Evolutionary conservation across 35 echinoderm and acorn worm genomes (phyloP).

Genomic region (Patiria miniata): DNA sequence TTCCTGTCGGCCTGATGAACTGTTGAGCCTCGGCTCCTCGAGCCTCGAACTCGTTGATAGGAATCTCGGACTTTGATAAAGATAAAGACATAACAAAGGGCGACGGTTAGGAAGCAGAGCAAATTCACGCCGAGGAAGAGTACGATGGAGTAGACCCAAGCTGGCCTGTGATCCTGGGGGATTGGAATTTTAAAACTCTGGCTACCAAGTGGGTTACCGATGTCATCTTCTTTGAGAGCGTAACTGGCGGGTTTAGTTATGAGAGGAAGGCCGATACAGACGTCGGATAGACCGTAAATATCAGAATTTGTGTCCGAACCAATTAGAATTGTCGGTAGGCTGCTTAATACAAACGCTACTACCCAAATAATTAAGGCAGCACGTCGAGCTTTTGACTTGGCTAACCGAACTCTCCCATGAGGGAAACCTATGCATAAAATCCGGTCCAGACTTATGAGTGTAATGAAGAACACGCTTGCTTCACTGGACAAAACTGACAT

Average conservation of each 20-base stretch:
- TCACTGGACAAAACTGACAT: slow-evolving; percentile 64
- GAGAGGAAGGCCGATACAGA: slow-evolving; percentile 49
- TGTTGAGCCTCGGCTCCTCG: background rate
- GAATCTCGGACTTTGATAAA: background rate
- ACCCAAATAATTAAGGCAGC: slow-evolving; percentile 33
- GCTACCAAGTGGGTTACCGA: slow-evolving; percentile 13
- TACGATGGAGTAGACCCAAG: slow-evolving; percentile 27
- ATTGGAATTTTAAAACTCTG: background rate
- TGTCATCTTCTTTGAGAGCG: background rate
- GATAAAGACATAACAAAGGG: slow-evolving; percentile 17
- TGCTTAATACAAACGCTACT: background rate
- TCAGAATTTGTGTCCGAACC: slow-evolving; percentile 1
- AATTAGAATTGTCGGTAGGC: slow-evolving; percentile 22
- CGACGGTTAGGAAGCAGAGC: slow-evolving; percentile 3
- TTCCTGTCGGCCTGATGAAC: background rate
- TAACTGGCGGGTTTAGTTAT: slow-evolving; percentile 18
- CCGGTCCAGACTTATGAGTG: slow-evolving; percentile 52
- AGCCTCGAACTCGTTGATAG: background rate
- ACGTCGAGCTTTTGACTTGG: background rate
- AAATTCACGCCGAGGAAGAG: slow-evolving; percentile 46
- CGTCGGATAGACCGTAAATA: slow-evolving; percentile 50
- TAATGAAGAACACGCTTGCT: slow-evolving; percentile 55
- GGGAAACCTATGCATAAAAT: slow-evolving; percentile 57
- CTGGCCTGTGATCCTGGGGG: slow-evolving; percentile 11
- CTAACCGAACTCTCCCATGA: slow-evolving; percentile 26